Conservation (phyloP, 2,797 vertebrate genomes). For the Morelia viridis region DNA sequence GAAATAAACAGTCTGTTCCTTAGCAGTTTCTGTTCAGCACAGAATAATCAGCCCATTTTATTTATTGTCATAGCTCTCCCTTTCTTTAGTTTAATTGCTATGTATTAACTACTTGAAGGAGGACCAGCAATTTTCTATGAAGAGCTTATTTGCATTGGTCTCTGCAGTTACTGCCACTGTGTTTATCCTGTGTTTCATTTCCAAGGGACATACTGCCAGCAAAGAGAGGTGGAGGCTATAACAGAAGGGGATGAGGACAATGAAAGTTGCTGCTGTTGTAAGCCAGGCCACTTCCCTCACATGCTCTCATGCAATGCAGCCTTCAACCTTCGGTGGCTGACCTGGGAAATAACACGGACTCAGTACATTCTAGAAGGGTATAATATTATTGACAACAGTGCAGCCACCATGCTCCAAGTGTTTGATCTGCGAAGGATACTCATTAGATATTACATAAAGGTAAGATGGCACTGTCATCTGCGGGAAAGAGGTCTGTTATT, state of each 20-base stretch:
- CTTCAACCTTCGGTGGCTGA: conserved; percentile 93
- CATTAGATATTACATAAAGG: conserved; percentile 94
- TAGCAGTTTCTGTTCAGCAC: not conserved
- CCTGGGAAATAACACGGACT: conserved; percentile 90
- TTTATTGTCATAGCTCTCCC: not conserved
- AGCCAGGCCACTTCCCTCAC: conserved; percentile 87
- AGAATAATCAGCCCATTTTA: conserved; percentile 21
- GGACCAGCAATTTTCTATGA: conserved; percentile 12
- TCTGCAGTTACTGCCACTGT: conserved; percentile 26
- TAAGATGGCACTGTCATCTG: conserved; percentile 53
- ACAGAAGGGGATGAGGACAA: conserved; percentile 93
- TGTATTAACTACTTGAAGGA: not conserved
- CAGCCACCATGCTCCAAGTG: conserved; percentile 93
- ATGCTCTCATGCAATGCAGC: conserved; percentile 91
- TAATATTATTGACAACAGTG: conserved; percentile 94
- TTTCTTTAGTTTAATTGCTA: not conserved
- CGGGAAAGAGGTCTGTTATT: not conserved
- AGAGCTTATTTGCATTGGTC: conserved; percentile 10
- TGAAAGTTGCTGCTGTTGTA: conserved; percentile 91
- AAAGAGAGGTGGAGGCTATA: conserved; percentile 96
- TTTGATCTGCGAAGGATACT: conserved; percentile 93
- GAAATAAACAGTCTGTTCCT: conserved; percentile 6
- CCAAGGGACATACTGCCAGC: conserved; percentile 94
- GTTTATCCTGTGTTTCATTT: conserved; percentile 45
- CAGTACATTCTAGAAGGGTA: conserved; percentile 96